Conservation (phyloP, 1,140 invertebrate genomes). For the Sitophilus oryzae region DNA sequence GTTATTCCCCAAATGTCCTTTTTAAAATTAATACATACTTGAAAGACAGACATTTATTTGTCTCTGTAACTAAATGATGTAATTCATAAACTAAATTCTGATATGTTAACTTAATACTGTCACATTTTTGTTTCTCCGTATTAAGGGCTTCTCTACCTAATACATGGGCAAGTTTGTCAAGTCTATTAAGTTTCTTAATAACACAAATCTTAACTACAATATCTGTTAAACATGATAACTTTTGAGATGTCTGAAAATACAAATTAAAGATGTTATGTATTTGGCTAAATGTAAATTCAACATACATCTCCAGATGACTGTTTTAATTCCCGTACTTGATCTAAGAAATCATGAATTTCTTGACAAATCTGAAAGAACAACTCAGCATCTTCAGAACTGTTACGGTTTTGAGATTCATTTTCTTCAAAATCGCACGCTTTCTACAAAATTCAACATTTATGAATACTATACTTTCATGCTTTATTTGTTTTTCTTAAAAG, state of each 20-base stretch:
- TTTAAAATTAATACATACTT: constrained; percentile 52
- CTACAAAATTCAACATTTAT: constrained; percentile 43
- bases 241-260: constrained; percentile 32
- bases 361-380: constrained; percentile 64
- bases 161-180: constrained; percentile 82
- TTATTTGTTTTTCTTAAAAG: not conserved
- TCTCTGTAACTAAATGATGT: constrained; percentile 88
- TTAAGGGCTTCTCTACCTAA: constrained; percentile 70
- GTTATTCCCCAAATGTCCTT: not conserved
- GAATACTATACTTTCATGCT: not conserved
- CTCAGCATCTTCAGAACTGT: constrained; percentile 59
- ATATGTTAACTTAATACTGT: constrained; percentile 81
- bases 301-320: constrained; percentile 7
- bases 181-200: constrained; percentile 83
- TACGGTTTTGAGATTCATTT: constrained; percentile 59
- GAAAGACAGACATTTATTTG: constrained; percentile 88
- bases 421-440: constrained; percentile 66
- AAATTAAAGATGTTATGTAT: not conserved
- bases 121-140: constrained; percentile 79
- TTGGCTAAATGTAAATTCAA: not conserved
- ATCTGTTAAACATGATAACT: constrained; percentile 51
- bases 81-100: constrained; percentile 96
- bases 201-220: constrained; percentile 69
- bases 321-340: constrained; percentile 62
- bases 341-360: constrained; percentile 58